These are phyloP conservation scores for Metridium senile DNA, from an alignment of 92 coral and sea anemone genomes.

Conservation along the genomic window DNA sequence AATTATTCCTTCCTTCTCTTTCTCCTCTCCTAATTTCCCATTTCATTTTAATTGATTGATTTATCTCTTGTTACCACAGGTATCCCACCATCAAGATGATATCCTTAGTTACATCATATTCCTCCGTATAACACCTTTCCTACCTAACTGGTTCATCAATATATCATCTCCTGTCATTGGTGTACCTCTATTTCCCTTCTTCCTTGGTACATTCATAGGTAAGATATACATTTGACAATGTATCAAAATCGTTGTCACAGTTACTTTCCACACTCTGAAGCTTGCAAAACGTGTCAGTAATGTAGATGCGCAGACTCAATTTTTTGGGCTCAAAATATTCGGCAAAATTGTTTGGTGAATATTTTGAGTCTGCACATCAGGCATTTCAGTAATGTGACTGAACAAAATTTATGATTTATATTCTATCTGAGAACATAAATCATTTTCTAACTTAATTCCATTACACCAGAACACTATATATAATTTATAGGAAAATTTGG, in stretches of 20 bases:
- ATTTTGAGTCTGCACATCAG: no score
- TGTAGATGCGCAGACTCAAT: no score
- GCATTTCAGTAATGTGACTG: no score
- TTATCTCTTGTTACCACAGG: conserved; percentile 62
- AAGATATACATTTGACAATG: conserved; percentile 7
- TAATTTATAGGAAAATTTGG: no score
- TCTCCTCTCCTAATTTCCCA: neutral
- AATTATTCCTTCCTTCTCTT: neutral
- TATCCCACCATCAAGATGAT: conserved; percentile 90
- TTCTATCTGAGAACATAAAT: no score
- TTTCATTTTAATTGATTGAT: neutral
- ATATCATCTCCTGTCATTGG: conserved; percentile 93
- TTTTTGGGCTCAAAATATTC: no score
- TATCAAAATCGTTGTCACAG: neutral
- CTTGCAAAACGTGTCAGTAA: no score
- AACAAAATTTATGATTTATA: no score
- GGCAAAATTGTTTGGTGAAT: no score
- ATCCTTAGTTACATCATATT: conserved; percentile 91
- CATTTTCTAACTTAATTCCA: no score
- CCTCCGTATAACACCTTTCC: conserved; percentile 96
- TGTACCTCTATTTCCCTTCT: conserved; percentile 89
- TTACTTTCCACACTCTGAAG: neutral
- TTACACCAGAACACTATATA: no score
- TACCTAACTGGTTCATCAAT: conserved; percentile 99
- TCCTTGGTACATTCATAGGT: conserved; percentile 95